A percentile compares a stretch with the other conserved stretches of the same genome.
Evolutionary conservation across 2,797 vertebrate genomes (phyloP).

Genomic region (Syndactyla subalaris): DNA sequence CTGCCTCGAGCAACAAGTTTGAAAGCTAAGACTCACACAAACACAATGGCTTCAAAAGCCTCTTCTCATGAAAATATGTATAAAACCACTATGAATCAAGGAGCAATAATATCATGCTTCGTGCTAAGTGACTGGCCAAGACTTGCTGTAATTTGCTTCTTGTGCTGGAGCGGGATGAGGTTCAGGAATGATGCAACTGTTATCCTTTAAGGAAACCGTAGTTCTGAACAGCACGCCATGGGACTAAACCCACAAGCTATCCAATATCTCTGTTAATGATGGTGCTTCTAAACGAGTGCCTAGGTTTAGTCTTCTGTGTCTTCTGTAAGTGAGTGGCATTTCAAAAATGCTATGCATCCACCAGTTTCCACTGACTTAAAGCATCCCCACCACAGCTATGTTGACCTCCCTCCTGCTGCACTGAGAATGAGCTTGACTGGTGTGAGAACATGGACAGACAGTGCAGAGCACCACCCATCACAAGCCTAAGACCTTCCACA

Average conservation of each 20-base stretch:
- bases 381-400: neutral
- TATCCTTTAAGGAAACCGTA: neutral
- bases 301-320: neutral
- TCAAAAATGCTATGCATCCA: neutral
- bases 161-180: neutral
- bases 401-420: neutral
- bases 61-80: neutral
- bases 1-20: neutral
- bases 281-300: neutral
- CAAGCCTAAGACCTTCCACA: neutral
- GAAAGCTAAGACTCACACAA: neutral
- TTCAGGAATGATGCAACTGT: neutral
- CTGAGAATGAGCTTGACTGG: neutral
- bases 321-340: neutral
- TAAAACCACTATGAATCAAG: neutral
- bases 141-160: neutral
- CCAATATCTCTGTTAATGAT: neutral
- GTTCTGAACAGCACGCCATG: neutral
- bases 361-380: neutral
- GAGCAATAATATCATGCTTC: neutral
- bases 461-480: neutral
- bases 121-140: neutral
- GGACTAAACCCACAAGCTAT: neutral
- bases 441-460: neutral
- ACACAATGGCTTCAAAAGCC: neutral